A percentile compares a stretch with the other conserved stretches of the same genome.
These are phyloP conservation scores for Neomonachus schauinslandi DNA, from an alignment of 2,113 vertebrate species.

Conservation along the genomic window DNA sequence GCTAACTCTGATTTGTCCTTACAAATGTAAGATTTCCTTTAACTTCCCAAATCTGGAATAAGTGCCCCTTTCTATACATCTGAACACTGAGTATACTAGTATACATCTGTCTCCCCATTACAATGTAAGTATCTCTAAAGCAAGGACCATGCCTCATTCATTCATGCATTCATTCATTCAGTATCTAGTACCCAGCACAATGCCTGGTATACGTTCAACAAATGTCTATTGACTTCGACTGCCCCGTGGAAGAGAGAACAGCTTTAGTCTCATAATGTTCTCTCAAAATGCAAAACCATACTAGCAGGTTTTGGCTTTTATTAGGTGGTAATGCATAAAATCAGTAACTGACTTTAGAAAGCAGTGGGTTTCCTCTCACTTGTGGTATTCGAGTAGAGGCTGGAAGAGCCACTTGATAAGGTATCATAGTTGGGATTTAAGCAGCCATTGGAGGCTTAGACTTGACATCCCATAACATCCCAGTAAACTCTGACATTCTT, in stretches of 20 bases:
- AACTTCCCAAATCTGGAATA: not conserved
- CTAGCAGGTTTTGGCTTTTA: not conserved
- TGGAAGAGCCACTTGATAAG: not conserved
- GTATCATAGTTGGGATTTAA: not conserved
- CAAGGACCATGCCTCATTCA: not conserved
- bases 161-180: not conserved
- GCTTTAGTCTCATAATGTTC: not conserved
- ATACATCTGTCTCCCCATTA: not conserved
- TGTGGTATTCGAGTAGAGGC: not conserved
- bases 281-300: not conserved
- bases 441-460: not conserved
- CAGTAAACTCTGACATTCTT: not conserved
- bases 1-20: not conserved
- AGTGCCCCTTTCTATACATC: not conserved
- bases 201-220: not conserved
- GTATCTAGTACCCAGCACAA: not conserved
- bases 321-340: not conserved
- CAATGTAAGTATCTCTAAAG: not conserved
- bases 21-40: not conserved
- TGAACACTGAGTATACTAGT: not conserved
- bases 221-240: slow-evolving; percentile 4
- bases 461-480: not conserved
- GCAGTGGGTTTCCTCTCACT: not conserved
- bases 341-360: not conserved
- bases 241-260: not conserved